A percentile compares a stretch with the other conserved stretches of the same genome.
Conservation (phyloP, 1,140 invertebrate species). For the Listronotus oregonensis region DNA sequence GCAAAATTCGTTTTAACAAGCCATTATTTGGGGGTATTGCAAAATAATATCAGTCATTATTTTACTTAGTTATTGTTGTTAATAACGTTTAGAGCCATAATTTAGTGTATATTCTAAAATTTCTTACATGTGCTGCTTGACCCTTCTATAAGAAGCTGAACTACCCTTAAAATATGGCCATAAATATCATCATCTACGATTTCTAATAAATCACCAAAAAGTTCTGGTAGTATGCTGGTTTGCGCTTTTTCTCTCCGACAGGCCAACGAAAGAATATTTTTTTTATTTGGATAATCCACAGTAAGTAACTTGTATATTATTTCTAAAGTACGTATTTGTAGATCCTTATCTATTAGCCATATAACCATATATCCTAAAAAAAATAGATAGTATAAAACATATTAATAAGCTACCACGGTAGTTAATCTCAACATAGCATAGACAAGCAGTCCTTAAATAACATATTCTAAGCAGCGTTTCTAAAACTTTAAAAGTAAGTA, state of each 20-base stretch:
- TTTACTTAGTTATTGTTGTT: too few relatives aligned
- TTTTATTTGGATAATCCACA: neutral
- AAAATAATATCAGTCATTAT: too few relatives aligned
- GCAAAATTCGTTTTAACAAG: too few relatives aligned
- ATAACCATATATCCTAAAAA: conserved; percentile 2
- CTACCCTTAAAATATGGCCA: neutral
- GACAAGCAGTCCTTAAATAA: too few relatives aligned
- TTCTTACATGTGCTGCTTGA: neutral
- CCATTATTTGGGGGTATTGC: too few relatives aligned
- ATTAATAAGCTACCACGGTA: too few relatives aligned
- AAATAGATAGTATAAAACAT: neutral
- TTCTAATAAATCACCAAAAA: conserved; percentile 1
- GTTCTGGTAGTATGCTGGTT: neutral
- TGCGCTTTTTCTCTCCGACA: neutral
- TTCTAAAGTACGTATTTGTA: neutral
- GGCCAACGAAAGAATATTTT: neutral
- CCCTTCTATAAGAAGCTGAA: neutral
- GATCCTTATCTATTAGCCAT: neutral
- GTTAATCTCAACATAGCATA: too few relatives aligned
- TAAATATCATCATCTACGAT: conserved; percentile 5
- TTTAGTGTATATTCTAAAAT: too few relatives aligned
- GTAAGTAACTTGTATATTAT: neutral
- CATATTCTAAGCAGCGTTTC: too few relatives aligned
- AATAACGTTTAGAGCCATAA: too few relatives aligned
- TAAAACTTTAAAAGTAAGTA: too few relatives aligned